These are phyloP conservation scores for Tetragonula carbonaria DNA, from an alignment of 2,888 invertebrate species.

Conservation along the genomic window DNA sequence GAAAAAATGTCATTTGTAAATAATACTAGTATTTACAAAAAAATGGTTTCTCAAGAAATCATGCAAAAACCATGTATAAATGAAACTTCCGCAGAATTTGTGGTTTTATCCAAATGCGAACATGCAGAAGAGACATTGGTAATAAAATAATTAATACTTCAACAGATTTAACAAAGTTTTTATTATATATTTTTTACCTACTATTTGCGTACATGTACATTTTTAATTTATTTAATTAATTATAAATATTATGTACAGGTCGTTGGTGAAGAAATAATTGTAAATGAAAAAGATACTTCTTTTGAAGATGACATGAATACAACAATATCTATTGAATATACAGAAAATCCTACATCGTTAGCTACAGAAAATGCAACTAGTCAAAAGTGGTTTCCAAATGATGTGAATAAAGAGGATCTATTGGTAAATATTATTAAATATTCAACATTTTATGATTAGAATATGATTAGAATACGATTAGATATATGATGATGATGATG, in stretches of 20 bases:
- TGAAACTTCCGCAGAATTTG: slow-evolving; percentile 54
- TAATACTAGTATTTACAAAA: slow-evolving; percentile 58
- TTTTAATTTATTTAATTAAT: slow-evolving; percentile 9
- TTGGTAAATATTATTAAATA: slow-evolving; percentile 49
- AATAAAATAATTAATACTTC: slow-evolving; percentile 34
- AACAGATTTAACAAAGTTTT: neutral
- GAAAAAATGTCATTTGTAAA: slow-evolving; percentile 69
- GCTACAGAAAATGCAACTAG: slow-evolving; percentile 13
- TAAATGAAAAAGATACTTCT: slow-evolving; percentile 45
- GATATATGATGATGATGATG: neutral
- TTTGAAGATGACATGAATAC: slow-evolving; percentile 34
- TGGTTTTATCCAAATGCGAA: slow-evolving; percentile 63
- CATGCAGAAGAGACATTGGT: slow-evolving; percentile 63
- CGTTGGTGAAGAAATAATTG: slow-evolving; percentile 57
- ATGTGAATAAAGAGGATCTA: slow-evolving; percentile 8
- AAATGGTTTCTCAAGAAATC: slow-evolving; percentile 59
- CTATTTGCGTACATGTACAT: neutral
- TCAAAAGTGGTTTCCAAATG: slow-evolving; percentile 42
- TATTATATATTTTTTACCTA: slow-evolving; percentile 9
- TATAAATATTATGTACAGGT: slow-evolving; percentile 47
- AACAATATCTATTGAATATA: slow-evolving; percentile 25
- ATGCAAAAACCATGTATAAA: slow-evolving; percentile 53
- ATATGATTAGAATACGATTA: neutral
- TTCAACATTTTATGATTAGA: neutral
- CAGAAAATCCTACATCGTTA: slow-evolving; percentile 28